Evolutionary conservation across 1,140 invertebrate genomes (phyloP).

Genomic region (Temnothorax longispinosus): DNA sequence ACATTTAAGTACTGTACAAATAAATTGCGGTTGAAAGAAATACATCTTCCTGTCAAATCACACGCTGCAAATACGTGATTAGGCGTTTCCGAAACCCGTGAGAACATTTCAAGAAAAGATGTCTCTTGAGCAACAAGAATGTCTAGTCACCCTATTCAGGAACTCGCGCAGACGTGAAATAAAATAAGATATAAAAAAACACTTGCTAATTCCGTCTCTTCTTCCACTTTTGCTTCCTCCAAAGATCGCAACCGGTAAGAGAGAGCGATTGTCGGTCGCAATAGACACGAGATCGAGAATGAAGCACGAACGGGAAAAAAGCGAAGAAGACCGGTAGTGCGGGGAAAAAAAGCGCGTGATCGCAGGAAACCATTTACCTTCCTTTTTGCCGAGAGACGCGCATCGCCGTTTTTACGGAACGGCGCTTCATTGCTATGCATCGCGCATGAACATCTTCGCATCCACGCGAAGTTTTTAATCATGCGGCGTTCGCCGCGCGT

Average conservation of each 20-base stretch:
- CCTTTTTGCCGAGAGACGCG: constrained; percentile 35
- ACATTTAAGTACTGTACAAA: neutral
- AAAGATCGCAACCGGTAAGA: neutral
- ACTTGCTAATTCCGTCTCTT: neutral
- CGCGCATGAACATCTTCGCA: constrained; percentile 24
- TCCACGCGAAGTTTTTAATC: constrained; percentile 52
- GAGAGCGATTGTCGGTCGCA: constrained; percentile 4
- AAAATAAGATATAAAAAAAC: neutral
- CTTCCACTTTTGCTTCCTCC: neutral
- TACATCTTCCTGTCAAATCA: neutral
- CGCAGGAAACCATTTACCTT: constrained; percentile 47
- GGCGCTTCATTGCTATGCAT: constrained; percentile 50
- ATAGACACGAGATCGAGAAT: constrained; percentile 27
- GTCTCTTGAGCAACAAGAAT: constrained; percentile 3
- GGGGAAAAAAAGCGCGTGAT: neutral
- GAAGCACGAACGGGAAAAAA: neutral
- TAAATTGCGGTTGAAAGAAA: neutral
- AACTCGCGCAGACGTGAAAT: constrained; percentile 9
- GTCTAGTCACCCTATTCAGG: neutral
- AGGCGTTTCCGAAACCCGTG: constrained; percentile 11
- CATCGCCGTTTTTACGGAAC: constrained; percentile 43
- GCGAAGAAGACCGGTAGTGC: neutral
- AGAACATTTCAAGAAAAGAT: constrained; percentile 1
- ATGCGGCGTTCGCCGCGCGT: constrained; percentile 24
- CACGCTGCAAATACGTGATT: neutral